phyloP scores from a whole-genome alignment of 2,888 invertebrate genomes.

The Helicoverpa assulta region DNA sequence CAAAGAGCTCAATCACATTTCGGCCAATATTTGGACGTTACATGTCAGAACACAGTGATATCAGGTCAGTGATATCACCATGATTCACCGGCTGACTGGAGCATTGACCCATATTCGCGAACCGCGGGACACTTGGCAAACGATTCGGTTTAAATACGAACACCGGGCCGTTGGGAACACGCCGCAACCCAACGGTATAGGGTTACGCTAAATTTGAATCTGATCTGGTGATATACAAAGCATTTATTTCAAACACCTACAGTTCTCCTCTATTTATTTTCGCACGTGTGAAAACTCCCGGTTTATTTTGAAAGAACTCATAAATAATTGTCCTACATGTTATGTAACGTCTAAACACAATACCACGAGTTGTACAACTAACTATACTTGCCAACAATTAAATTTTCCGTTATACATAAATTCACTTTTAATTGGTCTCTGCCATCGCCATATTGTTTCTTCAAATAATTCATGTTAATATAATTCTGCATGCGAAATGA shows the following conservation, averaged over 20 bases:
- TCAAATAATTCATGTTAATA: slow-evolving; percentile 55
- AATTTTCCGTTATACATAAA: slow-evolving; percentile 35
- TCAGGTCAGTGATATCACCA: slow-evolving; percentile 56
- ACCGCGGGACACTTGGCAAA: slow-evolving; percentile 83
- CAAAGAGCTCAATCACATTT: slow-evolving; percentile 48
- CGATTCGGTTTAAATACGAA: slow-evolving; percentile 78
- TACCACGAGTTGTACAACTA: slow-evolving; percentile 12
- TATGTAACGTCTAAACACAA: slow-evolving; percentile 28
- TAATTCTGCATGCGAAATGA: slow-evolving; percentile 42
- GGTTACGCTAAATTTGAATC: slow-evolving; percentile 61
- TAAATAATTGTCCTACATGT: slow-evolving; percentile 36
- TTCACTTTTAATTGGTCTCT: slow-evolving; percentile 40
- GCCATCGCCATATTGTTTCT: slow-evolving; percentile 44
- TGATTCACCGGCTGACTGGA: slow-evolving; percentile 77
- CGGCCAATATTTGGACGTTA: slow-evolving; percentile 52
- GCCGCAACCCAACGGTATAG: slow-evolving; percentile 49
- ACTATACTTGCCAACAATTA: slow-evolving; percentile 31
- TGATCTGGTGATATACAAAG: slow-evolving; percentile 50
- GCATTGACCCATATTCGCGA: slow-evolving; percentile 86
- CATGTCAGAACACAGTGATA: slow-evolving; percentile 47
- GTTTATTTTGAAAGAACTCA: slow-evolving; percentile 41
- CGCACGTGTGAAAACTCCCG: slow-evolving; percentile 14
- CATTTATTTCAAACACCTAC: slow-evolving; percentile 11
- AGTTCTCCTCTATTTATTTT: slow-evolving; percentile 29
- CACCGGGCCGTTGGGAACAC: slow-evolving; percentile 56